These are phyloP conservation scores for Nansenia antarctica DNA, from an alignment of 2,113 vertebrate genomes.

Conservation along the genomic window DNA sequence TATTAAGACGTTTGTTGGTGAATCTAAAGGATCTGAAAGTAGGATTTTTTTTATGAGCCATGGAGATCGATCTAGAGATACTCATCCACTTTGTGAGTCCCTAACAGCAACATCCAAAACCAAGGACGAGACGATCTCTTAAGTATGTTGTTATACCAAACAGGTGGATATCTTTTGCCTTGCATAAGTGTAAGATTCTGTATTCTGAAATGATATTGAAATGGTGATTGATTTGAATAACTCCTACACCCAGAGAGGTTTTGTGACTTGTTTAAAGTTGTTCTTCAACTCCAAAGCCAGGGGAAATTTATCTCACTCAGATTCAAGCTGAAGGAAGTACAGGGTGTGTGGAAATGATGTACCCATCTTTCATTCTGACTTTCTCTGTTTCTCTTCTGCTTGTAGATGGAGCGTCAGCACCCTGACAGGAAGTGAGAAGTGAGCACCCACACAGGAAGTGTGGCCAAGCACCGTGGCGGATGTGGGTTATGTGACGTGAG, in stretches of 20 bases:
- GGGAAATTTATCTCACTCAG: background rate
- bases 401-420: background rate
- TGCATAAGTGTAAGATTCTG: background rate
- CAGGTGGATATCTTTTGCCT: background rate
- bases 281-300: background rate
- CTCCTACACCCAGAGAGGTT: background rate
- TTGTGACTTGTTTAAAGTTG: background rate
- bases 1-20: too few relatives aligned
- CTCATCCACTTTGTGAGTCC: background rate
- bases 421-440: constrained; percentile 68
- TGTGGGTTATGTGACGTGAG: constrained; percentile 58
- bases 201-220: background rate
- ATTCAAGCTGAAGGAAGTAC: background rate
- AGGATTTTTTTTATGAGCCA: too few relatives aligned
- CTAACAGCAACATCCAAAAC: background rate
- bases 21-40: background rate
- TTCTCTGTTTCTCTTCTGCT: background rate
- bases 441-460: constrained; percentile 70
- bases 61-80: background rate
- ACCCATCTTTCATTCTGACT: background rate
- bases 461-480: constrained; percentile 62
- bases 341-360: background rate
- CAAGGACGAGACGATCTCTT: background rate
- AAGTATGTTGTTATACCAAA: constrained; percentile 6
- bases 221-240: background rate